These are phyloP conservation scores for Thalpophila matura DNA, from an alignment of 2,888 invertebrate species.

Conservation along the genomic window DNA sequence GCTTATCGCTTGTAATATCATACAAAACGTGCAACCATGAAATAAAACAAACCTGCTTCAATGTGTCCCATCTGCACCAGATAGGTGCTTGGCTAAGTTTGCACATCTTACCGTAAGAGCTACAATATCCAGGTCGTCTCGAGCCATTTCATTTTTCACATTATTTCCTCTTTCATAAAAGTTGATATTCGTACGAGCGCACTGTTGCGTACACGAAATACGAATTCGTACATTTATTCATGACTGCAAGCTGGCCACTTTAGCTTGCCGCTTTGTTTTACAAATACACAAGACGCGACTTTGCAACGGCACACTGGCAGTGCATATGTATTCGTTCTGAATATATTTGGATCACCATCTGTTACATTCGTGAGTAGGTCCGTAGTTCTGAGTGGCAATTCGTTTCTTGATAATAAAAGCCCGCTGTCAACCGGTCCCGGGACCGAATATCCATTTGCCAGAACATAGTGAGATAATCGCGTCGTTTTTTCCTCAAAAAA, in stretches of 20 bases:
- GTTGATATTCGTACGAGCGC: conserved; percentile 68
- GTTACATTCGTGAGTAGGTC: conserved; percentile 54
- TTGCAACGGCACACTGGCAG: conserved; percentile 52
- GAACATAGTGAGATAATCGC: conserved; percentile 67
- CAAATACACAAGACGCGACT: conserved; percentile 69
- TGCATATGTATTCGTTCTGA: conserved; percentile 55
- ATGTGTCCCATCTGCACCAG: conserved; percentile 60
- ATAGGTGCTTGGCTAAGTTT: conserved; percentile 57
- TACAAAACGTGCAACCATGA: conserved; percentile 20
- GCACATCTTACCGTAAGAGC: conserved; percentile 52
- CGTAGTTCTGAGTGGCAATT: conserved; percentile 48
- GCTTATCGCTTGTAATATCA: conserved; percentile 24
- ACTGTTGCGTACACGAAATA: conserved; percentile 71
- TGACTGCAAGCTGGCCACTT: conserved; percentile 72
- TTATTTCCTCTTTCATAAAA: conserved; percentile 75
- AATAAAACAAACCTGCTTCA: conserved; percentile 48
- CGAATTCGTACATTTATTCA: conserved; percentile 76
- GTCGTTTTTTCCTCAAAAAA: conserved; percentile 65
- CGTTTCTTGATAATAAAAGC: conserved; percentile 62
- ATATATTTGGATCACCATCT: conserved; percentile 58
- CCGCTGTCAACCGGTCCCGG: conserved; percentile 48
- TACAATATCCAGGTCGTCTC: conserved; percentile 70
- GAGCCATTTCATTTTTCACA: conserved; percentile 74
- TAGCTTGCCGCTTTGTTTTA: conserved; percentile 69
- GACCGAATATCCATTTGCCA: conserved; percentile 65